Conservation (phyloP, 2,113 vertebrate genomes). For the Etia nguti region DNA sequence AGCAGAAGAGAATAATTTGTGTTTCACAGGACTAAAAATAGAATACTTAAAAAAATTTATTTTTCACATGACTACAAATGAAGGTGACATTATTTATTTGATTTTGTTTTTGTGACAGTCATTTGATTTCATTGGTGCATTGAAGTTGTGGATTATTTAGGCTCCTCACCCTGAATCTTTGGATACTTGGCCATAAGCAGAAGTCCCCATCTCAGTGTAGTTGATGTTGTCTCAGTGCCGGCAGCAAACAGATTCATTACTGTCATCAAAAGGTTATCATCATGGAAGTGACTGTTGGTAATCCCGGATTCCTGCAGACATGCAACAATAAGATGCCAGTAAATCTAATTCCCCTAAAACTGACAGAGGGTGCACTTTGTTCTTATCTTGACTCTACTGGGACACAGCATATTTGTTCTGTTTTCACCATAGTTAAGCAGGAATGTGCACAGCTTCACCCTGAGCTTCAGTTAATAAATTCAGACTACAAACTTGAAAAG, state of each 20-base stretch:
- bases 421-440: background rate
- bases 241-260: too few relatives aligned
- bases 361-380: background rate
- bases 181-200: slow-evolving; percentile 50
- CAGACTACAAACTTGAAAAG: background rate
- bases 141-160: slow-evolving; percentile 44
- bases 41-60: background rate
- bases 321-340: background rate
- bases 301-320: slow-evolving; percentile 31
- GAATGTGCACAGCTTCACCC: background rate
- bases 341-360: background rate
- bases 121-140: background rate
- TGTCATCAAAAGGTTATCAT: too few relatives aligned
- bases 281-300: background rate
- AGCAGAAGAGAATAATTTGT: too few relatives aligned
- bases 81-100: background rate
- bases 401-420: background rate
- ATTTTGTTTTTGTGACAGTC: background rate
- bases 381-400: background rate
- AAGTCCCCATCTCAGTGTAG: slow-evolving; percentile 60
- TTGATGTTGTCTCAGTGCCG: background rate
- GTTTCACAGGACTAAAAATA: too few relatives aligned
- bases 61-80: background rate
- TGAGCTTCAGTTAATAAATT: background rate
- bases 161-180: too few relatives aligned